Conservation (phyloP, 2,888 invertebrate species). For the Habroteleia sp. region DNA sequence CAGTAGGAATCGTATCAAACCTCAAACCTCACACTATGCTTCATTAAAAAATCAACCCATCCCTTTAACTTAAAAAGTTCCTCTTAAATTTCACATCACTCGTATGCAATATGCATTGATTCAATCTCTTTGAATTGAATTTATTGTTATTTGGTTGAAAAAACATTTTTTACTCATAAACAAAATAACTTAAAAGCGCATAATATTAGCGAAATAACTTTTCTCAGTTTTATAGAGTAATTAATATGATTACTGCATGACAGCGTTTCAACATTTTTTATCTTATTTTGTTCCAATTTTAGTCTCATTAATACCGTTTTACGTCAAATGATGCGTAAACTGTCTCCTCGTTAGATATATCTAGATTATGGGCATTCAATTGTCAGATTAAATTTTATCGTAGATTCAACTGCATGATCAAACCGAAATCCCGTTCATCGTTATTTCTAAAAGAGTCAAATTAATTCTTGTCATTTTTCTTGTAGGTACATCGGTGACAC, state of each 20-base stretch:
- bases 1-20: constrained; percentile 67
- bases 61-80: constrained; percentile 1
- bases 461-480: constrained; percentile 22
- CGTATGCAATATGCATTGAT: constrained; percentile 1
- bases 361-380: constrained; percentile 9
- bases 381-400: constrained; percentile 4
- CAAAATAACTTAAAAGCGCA: no score
- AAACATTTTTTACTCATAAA: no score
- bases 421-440: background rate
- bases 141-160: no score
- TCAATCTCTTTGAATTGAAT: background rate
- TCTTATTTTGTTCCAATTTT: background rate
- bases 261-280: background rate
- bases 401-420: constrained; percentile 1
- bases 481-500: constrained; percentile 88
- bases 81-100: background rate
- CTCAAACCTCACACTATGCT: constrained; percentile 35
- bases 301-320: background rate
- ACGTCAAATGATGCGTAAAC: constrained; percentile 4
- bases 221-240: no score
- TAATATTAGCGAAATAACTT: no score
- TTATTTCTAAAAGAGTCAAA: background rate
- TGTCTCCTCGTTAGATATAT: constrained; percentile 11
- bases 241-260: background rate
- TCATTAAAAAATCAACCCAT: constrained; percentile 9